Evolutionary conservation across 1,140 invertebrate genomes (phyloP), one percentile per base, ranked within the genome.

Genomic region (Brachionus rotundiformis): DNA sequence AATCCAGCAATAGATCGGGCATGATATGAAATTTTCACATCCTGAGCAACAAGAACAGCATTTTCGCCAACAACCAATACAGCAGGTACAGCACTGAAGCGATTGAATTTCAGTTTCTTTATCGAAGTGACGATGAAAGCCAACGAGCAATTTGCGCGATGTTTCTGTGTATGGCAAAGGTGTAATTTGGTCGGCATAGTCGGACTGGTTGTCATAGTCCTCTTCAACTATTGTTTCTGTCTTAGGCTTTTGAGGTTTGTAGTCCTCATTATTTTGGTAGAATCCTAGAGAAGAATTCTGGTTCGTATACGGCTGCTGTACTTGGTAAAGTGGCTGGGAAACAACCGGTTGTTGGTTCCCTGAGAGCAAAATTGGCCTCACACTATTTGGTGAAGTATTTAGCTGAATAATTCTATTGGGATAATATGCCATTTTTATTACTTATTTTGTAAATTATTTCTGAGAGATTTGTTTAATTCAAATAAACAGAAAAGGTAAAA

Each of bases 21-120:
- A 79, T 63, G 76, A 79, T 79, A 79, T 79, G 25, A 79, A 79
- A 63, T 41, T 79, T 63, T 79, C 76, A 19, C 76, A 79, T 4
- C 76, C 76, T 8, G 76, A 33, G 54, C 76, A 79, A 36, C 76
- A 63, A 19, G n/a, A 25, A 59, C 76, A 33, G 25, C 76, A 79
- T 8, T 63, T 41, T 29, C 76, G 31, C 44, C 47, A 79, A 33
- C 76, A 54, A 6, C 76, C 76, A 39, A 79, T 79, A 11, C 76
- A 79, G 36, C 76, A 79, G n/a, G 76, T 79, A 39, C 76, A 79
- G 25, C 76, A 79, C 54, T 79, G 76, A 3, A 79, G 25, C 16
- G 76, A 36, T 54, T 59, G 76, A 13, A 79, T 79, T 54, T 79
- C 76, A 6, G 76, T 79, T 27, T 59, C 47, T 59, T 29, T 79